Evolutionary conservation across 2,113 vertebrate species (phyloP).

Genomic region (Jaculus jaculus): DNA sequence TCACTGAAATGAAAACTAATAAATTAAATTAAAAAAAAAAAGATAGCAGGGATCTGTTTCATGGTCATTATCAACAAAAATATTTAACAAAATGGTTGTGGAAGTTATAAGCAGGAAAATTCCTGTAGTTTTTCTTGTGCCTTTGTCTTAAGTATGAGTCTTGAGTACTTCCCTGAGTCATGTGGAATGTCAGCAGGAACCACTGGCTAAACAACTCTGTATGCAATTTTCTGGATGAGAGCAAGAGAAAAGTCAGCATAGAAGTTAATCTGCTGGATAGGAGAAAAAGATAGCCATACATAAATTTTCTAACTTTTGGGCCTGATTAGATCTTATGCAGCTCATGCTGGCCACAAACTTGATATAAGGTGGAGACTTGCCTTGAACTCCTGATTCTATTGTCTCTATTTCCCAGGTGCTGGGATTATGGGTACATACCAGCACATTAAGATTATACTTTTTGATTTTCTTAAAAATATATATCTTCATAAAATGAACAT

Average conservation of each 20-base stretch:
- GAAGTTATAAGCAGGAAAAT: not conserved
- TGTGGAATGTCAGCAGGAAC: not conserved
- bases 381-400: no score
- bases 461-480: not conserved
- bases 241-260: not conserved
- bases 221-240: not conserved
- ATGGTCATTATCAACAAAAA: not conserved
- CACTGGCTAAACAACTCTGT: not conserved
- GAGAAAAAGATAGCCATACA: not conserved
- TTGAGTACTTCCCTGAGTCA: not conserved
- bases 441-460: not conserved
- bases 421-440: no score
- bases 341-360: no score
- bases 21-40: no score
- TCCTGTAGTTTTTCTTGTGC: not conserved
- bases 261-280: not conserved
- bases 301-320: not conserved
- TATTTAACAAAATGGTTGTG: not conserved
- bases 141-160: not conserved
- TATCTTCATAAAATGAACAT: slow-evolving; percentile 20
- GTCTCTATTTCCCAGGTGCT: no score
- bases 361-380: no score
- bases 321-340: no score
- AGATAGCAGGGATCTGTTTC: not conserved
- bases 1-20: no score